Evolutionary conservation across 2,797 vertebrate genomes (phyloP), one percentile per base, ranked within the genome.

Genomic region (Gorsachius magnificus): DNA sequence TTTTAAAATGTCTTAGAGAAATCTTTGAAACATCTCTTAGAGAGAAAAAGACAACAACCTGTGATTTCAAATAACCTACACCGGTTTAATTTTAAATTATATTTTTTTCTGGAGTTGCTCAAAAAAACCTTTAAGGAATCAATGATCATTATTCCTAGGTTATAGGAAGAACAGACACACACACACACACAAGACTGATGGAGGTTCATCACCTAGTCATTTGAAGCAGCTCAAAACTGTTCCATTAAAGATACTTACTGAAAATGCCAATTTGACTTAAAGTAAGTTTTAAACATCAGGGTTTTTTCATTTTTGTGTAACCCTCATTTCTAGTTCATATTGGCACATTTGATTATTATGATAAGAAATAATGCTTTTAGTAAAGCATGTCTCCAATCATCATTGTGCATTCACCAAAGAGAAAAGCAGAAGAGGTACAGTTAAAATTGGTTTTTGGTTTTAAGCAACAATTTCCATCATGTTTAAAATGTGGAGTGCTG

Each of bases 1-100:
- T 66, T 77, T 65, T 54, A 64, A 91, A 74, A 77, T 36, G 10
- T 22, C 22, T 83, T 63, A 6, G 3, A 57, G 29, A 86, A 56
- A 60, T 29, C 10, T 65, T 90, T 53, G 35, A 72, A 92, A 48
- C 20, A 60, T 9, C 14, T 68, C 46, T 46, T 20, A n/a, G 11
- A 58, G 19, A 48, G 20, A 76, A 9, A 56, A 68, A 64, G 26
- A 63, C 3, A 2, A 43, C 8, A 1, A 28, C 0, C 0, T 25
- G 9, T 46, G 7, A 66, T 71, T 87, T 89, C 38, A 68, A 77
- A 35, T 29, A 68, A n/a, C 9, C 8, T 51, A 26, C 6, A 54
- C 6, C 1, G 2, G 19, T 11, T 71, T 61, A 1, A 31, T 41
- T 57, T 66, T 53, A 54, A 17, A 25, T 41, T 50, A 17, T 43